Evolutionary conservation across 2,888 invertebrate species (phyloP).

Genomic region (Brachynemurus nebulosus): DNA sequence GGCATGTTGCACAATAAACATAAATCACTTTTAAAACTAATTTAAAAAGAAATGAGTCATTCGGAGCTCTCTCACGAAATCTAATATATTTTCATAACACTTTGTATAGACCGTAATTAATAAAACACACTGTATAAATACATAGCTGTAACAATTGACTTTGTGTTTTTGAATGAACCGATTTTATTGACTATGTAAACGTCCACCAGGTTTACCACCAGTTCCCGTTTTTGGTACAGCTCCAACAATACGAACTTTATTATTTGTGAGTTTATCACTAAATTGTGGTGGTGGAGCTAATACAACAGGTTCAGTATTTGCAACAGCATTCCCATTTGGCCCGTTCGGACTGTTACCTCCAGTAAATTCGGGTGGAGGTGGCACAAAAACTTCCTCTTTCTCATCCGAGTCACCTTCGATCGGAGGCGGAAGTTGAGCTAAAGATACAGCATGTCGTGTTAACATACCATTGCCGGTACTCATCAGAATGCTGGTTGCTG

Average conservation of each 20-base stretch:
- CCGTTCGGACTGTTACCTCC: constrained; percentile 29
- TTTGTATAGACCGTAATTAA: too few relatives aligned
- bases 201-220: constrained; percentile 30
- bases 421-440: constrained; percentile 71
- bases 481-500: constrained; percentile 11
- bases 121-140: too few relatives aligned
- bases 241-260: constrained; percentile 65
- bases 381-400: constrained; percentile 45
- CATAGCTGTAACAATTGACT: too few relatives aligned
- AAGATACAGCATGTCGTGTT: constrained; percentile 55
- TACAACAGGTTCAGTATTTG: constrained; percentile 40
- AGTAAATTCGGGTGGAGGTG: constrained; percentile 45
- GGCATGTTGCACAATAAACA: too few relatives aligned
- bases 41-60: too few relatives aligned
- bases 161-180: too few relatives aligned
- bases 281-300: constrained; percentile 84
- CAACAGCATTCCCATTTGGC: constrained; percentile 27
- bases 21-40: too few relatives aligned
- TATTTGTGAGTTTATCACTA: constrained; percentile 50
- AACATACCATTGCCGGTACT: constrained; percentile 22
- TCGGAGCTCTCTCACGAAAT: too few relatives aligned
- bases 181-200: constrained; percentile 34
- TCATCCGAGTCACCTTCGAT: constrained; percentile 56
- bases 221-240: constrained; percentile 55
- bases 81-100: too few relatives aligned